Percentiles rank a stretch among this genome's conserved stretches.
These are phyloP conservation scores for Macrotis lagotis DNA, from an alignment of 2,113 vertebrate genomes.

Conservation along the genomic window DNA sequence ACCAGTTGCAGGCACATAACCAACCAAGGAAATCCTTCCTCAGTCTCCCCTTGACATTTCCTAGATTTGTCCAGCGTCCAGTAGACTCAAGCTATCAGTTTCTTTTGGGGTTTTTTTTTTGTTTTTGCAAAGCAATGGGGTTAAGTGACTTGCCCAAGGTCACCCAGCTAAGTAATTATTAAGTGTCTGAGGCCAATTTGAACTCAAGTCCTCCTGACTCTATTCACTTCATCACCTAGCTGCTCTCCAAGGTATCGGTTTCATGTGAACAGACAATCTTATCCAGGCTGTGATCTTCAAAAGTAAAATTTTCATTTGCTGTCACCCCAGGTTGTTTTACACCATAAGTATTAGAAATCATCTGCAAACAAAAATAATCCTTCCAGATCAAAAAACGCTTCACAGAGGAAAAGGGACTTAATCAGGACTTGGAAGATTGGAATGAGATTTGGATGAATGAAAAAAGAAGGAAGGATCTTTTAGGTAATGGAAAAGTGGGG, in stretches of 20 bases:
- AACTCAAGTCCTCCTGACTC: no score
- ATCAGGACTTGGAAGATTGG: neutral
- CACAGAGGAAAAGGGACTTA: neutral
- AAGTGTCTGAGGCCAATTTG: no score
- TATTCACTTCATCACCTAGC: no score
- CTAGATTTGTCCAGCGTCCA: neutral
- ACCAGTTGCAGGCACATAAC: neutral
- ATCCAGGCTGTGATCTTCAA: neutral
- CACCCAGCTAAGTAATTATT: no score
- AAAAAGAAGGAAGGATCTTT: neutral
- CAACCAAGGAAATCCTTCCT: neutral
- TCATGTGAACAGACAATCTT: neutral
- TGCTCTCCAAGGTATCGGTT: no score
- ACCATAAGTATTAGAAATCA: neutral
- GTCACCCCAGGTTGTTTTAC: neutral
- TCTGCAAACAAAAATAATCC: slow-evolving; percentile 11
- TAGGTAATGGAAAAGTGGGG: neutral
- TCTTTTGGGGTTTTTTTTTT: no score
- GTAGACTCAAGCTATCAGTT: neutral
- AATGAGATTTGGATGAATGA: neutral
- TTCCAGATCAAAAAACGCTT: neutral
- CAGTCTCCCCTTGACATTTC: neutral
- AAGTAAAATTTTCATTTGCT: neutral
- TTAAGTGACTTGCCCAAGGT: no score
- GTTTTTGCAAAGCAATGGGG: no score